A percentile compares a stretch with the other conserved stretches of the same genome.
phyloP scores from a whole-genome alignment of 2,797 vertebrate species.

The Takifugu ocellatus region DNA sequence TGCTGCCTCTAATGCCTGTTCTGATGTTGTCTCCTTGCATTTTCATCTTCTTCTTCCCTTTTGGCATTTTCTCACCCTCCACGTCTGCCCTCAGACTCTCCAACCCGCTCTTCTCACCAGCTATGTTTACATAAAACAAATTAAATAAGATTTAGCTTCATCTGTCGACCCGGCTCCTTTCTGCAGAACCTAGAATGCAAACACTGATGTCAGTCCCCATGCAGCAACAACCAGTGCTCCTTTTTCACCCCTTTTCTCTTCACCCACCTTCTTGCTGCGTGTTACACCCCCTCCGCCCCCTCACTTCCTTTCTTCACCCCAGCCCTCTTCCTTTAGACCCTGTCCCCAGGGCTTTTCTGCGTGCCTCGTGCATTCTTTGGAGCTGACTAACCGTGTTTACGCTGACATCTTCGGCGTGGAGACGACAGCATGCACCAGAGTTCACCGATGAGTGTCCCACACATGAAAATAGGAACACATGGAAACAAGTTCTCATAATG shows the following conservation, averaged over 20 bases:
- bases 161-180: too few species aligned
- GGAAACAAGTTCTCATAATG: too few species aligned
- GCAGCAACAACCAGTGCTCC: too few species aligned
- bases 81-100: conserved; percentile 25
- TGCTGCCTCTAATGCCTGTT: conserved; percentile 11
- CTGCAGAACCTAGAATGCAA: too few species aligned
- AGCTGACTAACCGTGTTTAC: conserved; percentile 76
- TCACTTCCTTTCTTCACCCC: conserved; percentile 24
- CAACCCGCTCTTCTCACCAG: conserved; percentile 26
- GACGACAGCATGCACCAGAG: conserved; percentile 1
- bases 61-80: conserved; percentile 15
- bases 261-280: conserved; percentile 29
- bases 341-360: conserved; percentile 60
- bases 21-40: not conserved
- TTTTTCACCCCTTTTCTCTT: conserved; percentile 29
- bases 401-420: conserved; percentile 53
- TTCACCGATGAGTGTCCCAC: not conserved
- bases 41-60: conserved; percentile 9
- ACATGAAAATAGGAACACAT: not conserved
- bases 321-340: conserved; percentile 49
- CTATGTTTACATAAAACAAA: conserved; percentile 3
- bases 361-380: conserved; percentile 74
- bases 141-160: too few species aligned
- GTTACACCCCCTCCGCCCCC: conserved; percentile 4
- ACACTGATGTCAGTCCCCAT: too few species aligned